Conservation (phyloP, 2,113 vertebrate species). For the Castor canadensis region DNA sequence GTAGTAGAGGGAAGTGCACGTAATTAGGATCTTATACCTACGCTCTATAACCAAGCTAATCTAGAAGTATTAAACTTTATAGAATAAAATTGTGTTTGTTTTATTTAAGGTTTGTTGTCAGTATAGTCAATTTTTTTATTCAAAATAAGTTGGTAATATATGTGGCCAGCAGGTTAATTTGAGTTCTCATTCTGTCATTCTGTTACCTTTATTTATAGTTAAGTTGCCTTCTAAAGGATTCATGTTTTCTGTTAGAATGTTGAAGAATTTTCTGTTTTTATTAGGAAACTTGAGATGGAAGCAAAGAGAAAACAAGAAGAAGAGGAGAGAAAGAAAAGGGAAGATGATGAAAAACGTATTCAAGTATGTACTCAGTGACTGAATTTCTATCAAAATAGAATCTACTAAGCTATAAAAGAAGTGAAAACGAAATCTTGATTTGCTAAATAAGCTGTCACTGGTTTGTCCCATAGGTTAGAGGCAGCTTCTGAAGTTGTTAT, state of each 20-base stretch:
- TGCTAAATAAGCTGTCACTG: not conserved
- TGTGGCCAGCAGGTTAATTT: not conserved
- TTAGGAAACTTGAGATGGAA: conserved; percentile 97
- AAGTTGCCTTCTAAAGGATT: not conserved
- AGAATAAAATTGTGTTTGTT: not conserved
- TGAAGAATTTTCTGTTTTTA: not conserved
- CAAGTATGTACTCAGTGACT: conserved; percentile 85
- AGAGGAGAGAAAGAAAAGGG: conserved; percentile 94
- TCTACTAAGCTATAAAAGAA: not conserved
- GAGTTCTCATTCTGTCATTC: not conserved
- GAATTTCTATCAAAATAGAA: not conserved
- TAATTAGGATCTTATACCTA: not conserved
- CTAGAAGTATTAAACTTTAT: not conserved
- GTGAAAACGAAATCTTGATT: not conserved
- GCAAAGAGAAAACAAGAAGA: conserved; percentile 95
- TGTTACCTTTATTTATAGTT: conserved; percentile 9
- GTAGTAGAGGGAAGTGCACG: not conserved
- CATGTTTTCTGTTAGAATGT: not conserved
- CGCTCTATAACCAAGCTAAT: not conserved
- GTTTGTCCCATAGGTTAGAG: not conserved
- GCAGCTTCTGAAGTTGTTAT: not conserved
- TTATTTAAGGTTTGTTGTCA: not conserved
- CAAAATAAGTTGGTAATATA: not conserved
- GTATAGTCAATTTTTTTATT: not conserved
- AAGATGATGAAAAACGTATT: conserved; percentile 92